A percentile compares a stretch with the other conserved stretches of the same genome.
Conservation (phyloP, 2,113 vertebrate species). For the Embiotoca jacksoni region DNA sequence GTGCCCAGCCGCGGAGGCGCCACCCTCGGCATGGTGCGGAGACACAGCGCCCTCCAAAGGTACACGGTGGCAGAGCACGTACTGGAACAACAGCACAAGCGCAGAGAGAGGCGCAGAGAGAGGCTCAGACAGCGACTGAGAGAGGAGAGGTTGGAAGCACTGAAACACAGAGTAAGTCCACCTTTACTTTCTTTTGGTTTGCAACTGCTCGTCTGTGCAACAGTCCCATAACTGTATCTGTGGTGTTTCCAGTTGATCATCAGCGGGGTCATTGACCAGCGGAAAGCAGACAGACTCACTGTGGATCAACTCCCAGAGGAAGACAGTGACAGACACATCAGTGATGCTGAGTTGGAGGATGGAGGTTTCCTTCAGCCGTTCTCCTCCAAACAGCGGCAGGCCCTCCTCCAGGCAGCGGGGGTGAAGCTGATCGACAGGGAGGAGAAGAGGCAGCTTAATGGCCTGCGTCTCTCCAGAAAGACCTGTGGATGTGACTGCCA, state of each 20-base stretch:
- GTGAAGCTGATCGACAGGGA: conserved; percentile 91
- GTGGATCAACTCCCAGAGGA: conserved; percentile 84
- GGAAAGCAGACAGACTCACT: conserved; percentile 84
- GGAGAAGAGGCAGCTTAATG: conserved; percentile 91
- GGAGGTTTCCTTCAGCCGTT: conserved; percentile 88
- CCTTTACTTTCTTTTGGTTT: neutral
- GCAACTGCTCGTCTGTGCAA: neutral
- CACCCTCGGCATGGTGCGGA: conserved; percentile 91
- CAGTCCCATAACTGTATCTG: neutral
- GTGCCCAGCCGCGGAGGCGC: conserved; percentile 93
- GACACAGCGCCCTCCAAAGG: conserved; percentile 84
- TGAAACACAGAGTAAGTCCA: conserved; percentile 85
- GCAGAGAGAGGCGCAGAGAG: conserved; percentile 83
- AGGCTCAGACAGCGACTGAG: conserved; percentile 84
- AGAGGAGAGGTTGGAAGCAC: conserved; percentile 84
- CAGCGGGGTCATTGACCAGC: conserved; percentile 79
- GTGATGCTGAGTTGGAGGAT: conserved; percentile 80
- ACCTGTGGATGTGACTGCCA: conserved; percentile 91
- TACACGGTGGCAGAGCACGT: conserved; percentile 90
- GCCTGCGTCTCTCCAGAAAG: conserved; percentile 90
- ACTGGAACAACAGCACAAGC: conserved; percentile 81
- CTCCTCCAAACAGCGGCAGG: conserved; percentile 87
- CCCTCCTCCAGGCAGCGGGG: conserved; percentile 87
- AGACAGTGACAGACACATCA: conserved; percentile 73
- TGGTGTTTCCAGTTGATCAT: conserved; percentile 81